Evolutionary conservation across 1,140 invertebrate species (phyloP), one percentile per base, ranked within the genome.

Genomic region (Ips nitidus): DNA sequence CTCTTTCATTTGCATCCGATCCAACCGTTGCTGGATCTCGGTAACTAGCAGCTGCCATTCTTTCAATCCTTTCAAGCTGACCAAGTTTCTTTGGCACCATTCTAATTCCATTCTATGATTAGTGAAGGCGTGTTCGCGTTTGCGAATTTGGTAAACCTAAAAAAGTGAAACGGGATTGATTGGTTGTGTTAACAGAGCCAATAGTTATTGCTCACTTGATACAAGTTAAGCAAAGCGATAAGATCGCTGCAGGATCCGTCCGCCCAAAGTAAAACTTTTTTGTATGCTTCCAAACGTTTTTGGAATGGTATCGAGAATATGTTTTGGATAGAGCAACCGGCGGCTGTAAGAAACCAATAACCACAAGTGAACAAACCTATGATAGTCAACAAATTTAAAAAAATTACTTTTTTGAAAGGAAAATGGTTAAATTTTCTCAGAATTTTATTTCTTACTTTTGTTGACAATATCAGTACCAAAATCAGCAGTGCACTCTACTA

Each of bases 211-310:
- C 71, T 71, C 61, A 80, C 90, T 75, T 87, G 85, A 77, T 93
- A 98, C 0, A 92, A 90, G 80, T 93, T 90, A 1, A 93, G 82
- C 69, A 90, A 89, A 0, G 93, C 90, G 60, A 98, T 85, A 66
- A 90, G 88, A 81, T 98, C 97, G 75, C 94, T 96, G 45, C 87
- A 89, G 0, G 93, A 91, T 1, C 88, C 87, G 78, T 90, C 86
- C 0, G 94, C 86, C 91, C 94, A 98, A 0, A 85, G 81, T 2
- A 95, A 81, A 77, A 94, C 94, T 8, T 88, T 89, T 76, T 87
- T 87, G 80, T 92, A 97, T 0, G 91, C 86, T 55, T 90, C 84
- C 4, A 94, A 76, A 61, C 86, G 82, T 70, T 90, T 84, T 69
- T 88, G 81, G 78, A 91, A 94, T 1, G 90, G 90, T 66, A 83